These are phyloP conservation scores for Momotus momota DNA, from an alignment of 2,797 vertebrate species.

Conservation along the genomic window DNA sequence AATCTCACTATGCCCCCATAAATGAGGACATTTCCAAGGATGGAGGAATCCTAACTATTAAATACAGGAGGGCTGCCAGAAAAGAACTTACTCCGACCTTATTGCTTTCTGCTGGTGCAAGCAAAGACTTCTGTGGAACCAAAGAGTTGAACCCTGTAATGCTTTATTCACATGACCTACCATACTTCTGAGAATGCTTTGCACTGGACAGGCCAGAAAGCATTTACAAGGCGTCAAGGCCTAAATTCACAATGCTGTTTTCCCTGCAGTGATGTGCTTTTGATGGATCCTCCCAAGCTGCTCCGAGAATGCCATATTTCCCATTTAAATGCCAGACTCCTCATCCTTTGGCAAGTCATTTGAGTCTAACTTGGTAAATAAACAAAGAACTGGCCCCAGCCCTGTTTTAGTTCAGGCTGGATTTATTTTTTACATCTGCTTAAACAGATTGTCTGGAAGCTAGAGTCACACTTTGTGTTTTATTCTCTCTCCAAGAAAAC, in stretches of 20 bases:
- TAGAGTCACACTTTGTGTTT: constrained; percentile 1
- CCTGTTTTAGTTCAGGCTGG: background rate
- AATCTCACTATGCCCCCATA: background rate
- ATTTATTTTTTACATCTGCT: constrained; percentile 50
- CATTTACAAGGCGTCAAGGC: background rate
- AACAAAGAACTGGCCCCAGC: constrained; percentile 14
- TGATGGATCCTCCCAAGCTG: background rate
- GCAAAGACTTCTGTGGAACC: background rate
- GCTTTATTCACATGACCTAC: rapidly evolving
- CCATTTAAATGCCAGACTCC: background rate
- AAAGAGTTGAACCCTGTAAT: background rate
- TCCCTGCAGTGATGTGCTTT: background rate
- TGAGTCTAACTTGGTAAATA: constrained; percentile 27
- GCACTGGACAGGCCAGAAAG: background rate
- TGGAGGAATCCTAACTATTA: background rate
- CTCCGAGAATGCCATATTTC: constrained; percentile 3
- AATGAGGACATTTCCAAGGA: background rate
- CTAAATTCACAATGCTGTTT: background rate
- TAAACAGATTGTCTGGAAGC: constrained; percentile 33
- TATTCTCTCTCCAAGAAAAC: constrained; percentile 4
- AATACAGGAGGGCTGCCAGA: background rate
- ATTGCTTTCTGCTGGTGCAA: background rate
- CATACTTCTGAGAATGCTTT: background rate
- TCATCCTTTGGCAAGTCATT: constrained; percentile 27
- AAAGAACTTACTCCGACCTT: background rate